Percentiles rank a stretch among this genome's conserved stretches.
Conservation (phyloP, 2,888 invertebrate species). For the Ectropis crepuscularia region DNA sequence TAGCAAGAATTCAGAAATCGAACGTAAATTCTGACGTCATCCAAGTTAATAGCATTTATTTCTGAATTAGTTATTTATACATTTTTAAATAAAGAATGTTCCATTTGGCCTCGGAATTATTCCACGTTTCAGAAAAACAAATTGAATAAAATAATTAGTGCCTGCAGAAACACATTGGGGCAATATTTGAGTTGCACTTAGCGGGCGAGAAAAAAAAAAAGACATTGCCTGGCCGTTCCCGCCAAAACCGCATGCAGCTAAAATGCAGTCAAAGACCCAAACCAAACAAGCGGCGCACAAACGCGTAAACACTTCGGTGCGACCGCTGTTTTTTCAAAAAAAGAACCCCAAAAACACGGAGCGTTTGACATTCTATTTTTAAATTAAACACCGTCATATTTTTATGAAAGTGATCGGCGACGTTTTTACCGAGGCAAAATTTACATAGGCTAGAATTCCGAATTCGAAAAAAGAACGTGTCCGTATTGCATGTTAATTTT, state of each 20-base stretch:
- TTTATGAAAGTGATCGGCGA: slow-evolving; percentile 28
- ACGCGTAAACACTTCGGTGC: slow-evolving; percentile 69
- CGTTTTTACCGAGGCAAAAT: slow-evolving; percentile 18
- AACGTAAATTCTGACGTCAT: not conserved
- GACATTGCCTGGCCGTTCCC: slow-evolving; percentile 65
- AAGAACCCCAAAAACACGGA: slow-evolving; percentile 26
- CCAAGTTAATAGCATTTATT: not conserved
- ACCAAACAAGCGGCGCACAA: slow-evolving; percentile 68
- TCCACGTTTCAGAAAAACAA: slow-evolving; percentile 38
- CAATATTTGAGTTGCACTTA: slow-evolving; percentile 74
- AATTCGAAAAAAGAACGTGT: slow-evolving; percentile 23
- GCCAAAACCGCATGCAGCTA: slow-evolving; percentile 68
- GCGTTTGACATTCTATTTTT: slow-evolving; percentile 31
- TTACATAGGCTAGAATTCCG: slow-evolving; percentile 21
- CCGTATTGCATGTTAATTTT: slow-evolving; percentile 18
- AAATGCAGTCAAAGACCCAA: slow-evolving; percentile 72
- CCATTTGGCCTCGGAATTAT: slow-evolving; percentile 32
- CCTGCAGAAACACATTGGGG: slow-evolving; percentile 50
- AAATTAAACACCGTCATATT: slow-evolving; percentile 22
- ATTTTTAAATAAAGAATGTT: too few relatives aligned
- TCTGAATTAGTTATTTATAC: not conserved
- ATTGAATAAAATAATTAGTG: slow-evolving; percentile 46
- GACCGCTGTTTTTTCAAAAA: slow-evolving; percentile 43
- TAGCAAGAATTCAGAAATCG: slow-evolving; percentile 41
- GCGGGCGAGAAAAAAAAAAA: slow-evolving; percentile 59